Evolutionary conservation across 2,888 invertebrate species (phyloP), one percentile per base, ranked within the genome.

Genomic region (Epicampocera succincta): DNA sequence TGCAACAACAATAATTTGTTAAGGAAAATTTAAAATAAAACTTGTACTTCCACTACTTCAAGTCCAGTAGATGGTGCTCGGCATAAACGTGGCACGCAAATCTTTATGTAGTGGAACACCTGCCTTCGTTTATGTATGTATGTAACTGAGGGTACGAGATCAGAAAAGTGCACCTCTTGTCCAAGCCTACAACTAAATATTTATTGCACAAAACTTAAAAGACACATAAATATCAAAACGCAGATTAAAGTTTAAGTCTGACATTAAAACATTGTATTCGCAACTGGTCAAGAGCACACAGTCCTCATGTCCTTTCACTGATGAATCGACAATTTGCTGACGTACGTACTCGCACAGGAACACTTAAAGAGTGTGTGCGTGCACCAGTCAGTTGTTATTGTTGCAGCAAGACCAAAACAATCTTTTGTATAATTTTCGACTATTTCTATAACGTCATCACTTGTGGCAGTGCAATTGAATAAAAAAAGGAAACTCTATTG

Each of bases 261-360:
- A 48, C 82, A 74, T 82, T 74, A 66, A 72, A 74, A 71, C 50
- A 48, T 66, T 78, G 60, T 82, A 75, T 78, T 65, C 60, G 42
- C 73, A 82, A 82, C 58, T 69, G 66, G 52, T 66, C 11, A 17
- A 60, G 61, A 78, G 50, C 74, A 66, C 71, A 75, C 58, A 63
- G 56, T 68, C 52, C n/a, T 15, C 52, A 21, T 80, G 8, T 33
- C 1, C 8, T 33, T 33, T 33, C 8, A 9, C 33, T 3, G 9
- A 33, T 40, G 63, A 76, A 68, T 56, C 46, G 33, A 63, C 29
- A 76, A 73, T 66, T 72, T 76, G 68, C 76, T 76, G 76, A 81
- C 68, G 63, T 73, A 81, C 68, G 63, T 73, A n/a, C 42, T 61
- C 61, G 63, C 65, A 6, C 52, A 42, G 50, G 9, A 54, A 50